Conservation (phyloP, 1,140 invertebrate genomes). For the Ceratoteleas bidentatus region DNA sequence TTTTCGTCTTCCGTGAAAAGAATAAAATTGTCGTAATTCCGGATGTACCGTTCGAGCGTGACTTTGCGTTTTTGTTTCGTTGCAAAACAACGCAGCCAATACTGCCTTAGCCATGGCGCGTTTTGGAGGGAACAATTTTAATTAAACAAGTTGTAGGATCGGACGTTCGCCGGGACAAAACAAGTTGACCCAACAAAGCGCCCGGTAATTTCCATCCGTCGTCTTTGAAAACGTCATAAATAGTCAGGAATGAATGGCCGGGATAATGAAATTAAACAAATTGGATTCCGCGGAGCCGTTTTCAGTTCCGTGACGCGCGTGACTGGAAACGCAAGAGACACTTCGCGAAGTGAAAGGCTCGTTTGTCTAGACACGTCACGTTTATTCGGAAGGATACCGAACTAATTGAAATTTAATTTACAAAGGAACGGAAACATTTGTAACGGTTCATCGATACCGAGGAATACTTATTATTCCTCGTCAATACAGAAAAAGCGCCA, state of each 20-base stretch:
- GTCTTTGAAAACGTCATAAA: slow-evolving; percentile 38
- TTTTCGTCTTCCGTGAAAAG: too few species aligned
- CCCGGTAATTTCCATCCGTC: slow-evolving; percentile 7
- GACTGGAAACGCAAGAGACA: slow-evolving; percentile 50
- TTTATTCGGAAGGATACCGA: slow-evolving; percentile 29
- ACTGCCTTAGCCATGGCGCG: too few species aligned
- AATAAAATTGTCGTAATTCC: too few species aligned
- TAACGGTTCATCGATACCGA: slow-evolving; percentile 16
- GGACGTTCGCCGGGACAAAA: background rate
- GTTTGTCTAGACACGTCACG: slow-evolving; percentile 48
- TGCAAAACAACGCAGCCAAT: too few species aligned
- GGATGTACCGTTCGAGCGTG: too few species aligned
- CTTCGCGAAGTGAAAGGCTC: slow-evolving; percentile 29
- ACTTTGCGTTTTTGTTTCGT: too few species aligned
- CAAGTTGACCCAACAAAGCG: background rate
- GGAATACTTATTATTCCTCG: slow-evolving; percentile 9
- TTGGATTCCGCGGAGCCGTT: slow-evolving; percentile 36
- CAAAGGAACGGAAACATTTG: slow-evolving; percentile 38
- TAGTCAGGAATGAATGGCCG: slow-evolving; percentile 19
- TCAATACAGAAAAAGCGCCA: background rate
- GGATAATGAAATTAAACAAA: slow-evolving; percentile 53
- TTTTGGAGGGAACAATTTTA: too few species aligned
- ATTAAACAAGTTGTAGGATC: too few species aligned
- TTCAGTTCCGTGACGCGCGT: slow-evolving; percentile 41
- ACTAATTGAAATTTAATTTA: slow-evolving; percentile 58